Percentiles rank a stretch among this genome's conserved stretches.
These are phyloP conservation scores for Morpho deidamia DNA, from an alignment of 2,888 invertebrate genomes.

Conservation along the genomic window DNA sequence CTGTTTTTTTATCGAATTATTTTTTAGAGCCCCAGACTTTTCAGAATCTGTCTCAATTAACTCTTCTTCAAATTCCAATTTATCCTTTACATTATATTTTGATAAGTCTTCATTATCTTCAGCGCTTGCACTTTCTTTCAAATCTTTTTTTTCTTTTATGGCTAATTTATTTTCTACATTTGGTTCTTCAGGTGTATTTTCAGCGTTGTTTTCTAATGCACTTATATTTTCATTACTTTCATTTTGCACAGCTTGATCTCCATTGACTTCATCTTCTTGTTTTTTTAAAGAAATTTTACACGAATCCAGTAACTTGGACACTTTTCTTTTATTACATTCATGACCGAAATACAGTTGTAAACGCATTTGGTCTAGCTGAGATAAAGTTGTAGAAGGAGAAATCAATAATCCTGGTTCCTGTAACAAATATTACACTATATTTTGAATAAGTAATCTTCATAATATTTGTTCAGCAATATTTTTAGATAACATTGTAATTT, in stretches of 20 bases:
- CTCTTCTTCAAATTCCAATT: too few species aligned
- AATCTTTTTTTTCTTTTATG: background rate
- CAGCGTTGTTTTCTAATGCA: background rate
- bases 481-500: too few species aligned
- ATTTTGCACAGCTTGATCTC: background rate
- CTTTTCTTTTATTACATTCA: conserved; percentile 53
- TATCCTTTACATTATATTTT: too few species aligned
- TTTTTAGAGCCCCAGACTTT: too few species aligned
- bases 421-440: conserved; percentile 8
- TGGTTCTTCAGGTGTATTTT: conserved; percentile 1
- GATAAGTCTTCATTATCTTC: background rate
- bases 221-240: background rate
- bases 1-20: too few species aligned
- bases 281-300: conserved; percentile 35
- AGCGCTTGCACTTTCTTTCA: background rate
- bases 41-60: too few species aligned
- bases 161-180: background rate
- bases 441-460: too few species aligned
- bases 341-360: conserved; percentile 45
- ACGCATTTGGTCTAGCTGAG: conserved; percentile 53
- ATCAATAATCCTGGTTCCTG: conserved; percentile 49
- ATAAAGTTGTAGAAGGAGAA: conserved; percentile 40
- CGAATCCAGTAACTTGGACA: conserved; percentile 39
- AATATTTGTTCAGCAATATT: too few species aligned
- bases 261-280: background rate